These are phyloP conservation scores for Pararge aegeria DNA, from an alignment of 1,140 invertebrate genomes.

Conservation along the genomic window DNA sequence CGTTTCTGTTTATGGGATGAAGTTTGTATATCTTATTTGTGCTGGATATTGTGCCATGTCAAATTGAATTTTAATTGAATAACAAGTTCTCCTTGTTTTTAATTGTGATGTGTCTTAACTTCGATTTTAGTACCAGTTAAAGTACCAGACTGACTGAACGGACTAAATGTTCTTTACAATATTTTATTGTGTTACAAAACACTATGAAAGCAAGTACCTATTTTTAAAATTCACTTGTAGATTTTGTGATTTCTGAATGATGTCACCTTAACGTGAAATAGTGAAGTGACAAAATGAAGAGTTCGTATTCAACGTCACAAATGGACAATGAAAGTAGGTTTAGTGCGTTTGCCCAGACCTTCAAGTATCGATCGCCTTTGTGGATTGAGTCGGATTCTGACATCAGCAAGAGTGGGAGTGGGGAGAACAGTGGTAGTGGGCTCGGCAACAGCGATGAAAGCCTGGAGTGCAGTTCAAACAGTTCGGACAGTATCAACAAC, in stretches of 20 bases:
- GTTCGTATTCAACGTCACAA: slow-evolving; percentile 31
- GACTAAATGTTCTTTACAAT: too few species aligned
- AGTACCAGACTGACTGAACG: too few species aligned
- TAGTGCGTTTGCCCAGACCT: slow-evolving; percentile 66
- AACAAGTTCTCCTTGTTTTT: too few species aligned
- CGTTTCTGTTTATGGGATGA: too few species aligned
- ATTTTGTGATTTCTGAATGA: not conserved
- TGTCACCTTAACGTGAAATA: not conserved
- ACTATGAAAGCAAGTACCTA: too few species aligned
- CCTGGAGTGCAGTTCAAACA: slow-evolving; percentile 49
- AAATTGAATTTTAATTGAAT: too few species aligned
- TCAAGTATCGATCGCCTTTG: slow-evolving; percentile 73
- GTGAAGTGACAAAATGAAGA: slow-evolving; percentile 20
- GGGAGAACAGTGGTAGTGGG: slow-evolving; percentile 26
- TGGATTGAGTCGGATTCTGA: slow-evolving; percentile 76
- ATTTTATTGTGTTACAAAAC: too few species aligned
- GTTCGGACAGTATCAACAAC: slow-evolving; percentile 72
- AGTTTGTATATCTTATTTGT: too few species aligned
- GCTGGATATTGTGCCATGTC: too few species aligned
- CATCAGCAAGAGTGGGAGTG: slow-evolving; percentile 46
- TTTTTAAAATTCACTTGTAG: too few species aligned
- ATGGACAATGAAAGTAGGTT: slow-evolving; percentile 54
- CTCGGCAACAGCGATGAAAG: slow-evolving; percentile 64
- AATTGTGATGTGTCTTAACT: too few species aligned
- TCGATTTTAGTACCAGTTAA: too few species aligned